A percentile compares a stretch with the other conserved stretches of the same genome.
phyloP scores from a whole-genome alignment of 1,140 invertebrate species.

The Calephelis nemesis region DNA sequence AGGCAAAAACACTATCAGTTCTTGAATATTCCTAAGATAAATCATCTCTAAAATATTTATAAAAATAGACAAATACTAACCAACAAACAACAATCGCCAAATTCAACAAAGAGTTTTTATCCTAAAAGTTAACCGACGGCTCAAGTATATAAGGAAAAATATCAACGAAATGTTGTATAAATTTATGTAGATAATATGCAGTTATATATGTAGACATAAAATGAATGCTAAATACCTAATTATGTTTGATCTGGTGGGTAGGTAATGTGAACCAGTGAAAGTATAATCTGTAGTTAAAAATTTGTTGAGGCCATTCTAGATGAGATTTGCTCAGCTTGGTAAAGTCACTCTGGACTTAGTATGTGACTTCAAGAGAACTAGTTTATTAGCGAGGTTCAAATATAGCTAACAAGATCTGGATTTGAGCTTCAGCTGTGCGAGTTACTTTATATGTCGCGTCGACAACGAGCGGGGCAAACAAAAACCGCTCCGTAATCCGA shows the following conservation, averaged over 20 bases:
- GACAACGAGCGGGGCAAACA: neutral
- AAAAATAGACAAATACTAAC: too few relatives aligned
- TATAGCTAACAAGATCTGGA: conserved; percentile 14
- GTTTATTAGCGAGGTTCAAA: conserved; percentile 10
- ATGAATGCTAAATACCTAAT: neutral
- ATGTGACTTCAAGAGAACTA: conserved; percentile 9
- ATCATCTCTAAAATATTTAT: too few relatives aligned
- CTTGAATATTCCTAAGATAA: too few relatives aligned
- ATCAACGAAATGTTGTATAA: too few relatives aligned
- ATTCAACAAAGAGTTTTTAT: too few relatives aligned
- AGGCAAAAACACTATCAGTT: too few relatives aligned
- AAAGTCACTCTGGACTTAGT: neutral
- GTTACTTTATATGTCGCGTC: conserved; percentile 14
- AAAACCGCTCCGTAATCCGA: neutral
- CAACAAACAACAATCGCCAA: too few relatives aligned
- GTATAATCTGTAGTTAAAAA: neutral
- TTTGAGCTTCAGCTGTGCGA: conserved; percentile 14
- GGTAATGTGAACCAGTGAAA: neutral
- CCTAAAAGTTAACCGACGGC: too few relatives aligned
- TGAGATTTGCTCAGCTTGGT: neutral
- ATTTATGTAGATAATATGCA: too few relatives aligned
- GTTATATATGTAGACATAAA: too few relatives aligned
- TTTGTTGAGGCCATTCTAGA: neutral
- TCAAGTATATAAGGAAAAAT: too few relatives aligned
- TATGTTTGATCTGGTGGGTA: neutral